These are phyloP conservation scores for Neoscelio sp. DNA, from an alignment of 2,888 invertebrate species.

Conservation along the genomic window DNA sequence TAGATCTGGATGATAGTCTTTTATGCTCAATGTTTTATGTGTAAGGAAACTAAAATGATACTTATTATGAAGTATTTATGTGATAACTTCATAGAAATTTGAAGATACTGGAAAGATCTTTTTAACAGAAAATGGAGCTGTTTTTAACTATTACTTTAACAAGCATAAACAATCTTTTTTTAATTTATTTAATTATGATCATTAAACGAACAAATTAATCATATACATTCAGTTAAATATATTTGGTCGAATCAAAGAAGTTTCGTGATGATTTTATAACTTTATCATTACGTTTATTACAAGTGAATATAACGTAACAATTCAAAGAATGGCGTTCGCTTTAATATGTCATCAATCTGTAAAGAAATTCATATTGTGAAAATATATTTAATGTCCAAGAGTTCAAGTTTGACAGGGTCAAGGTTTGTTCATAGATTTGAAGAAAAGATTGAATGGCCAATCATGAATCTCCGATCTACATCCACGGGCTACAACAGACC, in stretches of 20 bases:
- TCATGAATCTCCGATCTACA: slow-evolving; percentile 56
- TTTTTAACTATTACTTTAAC: neutral
- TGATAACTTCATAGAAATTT: slow-evolving; percentile 25
- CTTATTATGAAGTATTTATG: slow-evolving; percentile 27
- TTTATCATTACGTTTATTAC: slow-evolving; percentile 21
- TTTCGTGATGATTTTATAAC: slow-evolving; percentile 36
- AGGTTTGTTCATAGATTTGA: slow-evolving; percentile 53
- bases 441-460: slow-evolving; percentile 58
- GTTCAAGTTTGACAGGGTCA: slow-evolving; percentile 59
- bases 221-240: slow-evolving; percentile 33
- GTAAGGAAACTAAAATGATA: slow-evolving; percentile 13
- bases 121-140: slow-evolving; percentile 3
- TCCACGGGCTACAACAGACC: slow-evolving; percentile 3
- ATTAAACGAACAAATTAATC: neutral
- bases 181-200: slow-evolving; percentile 9
- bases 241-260: too few relatives aligned
- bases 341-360: slow-evolving; percentile 52
- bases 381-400: slow-evolving; percentile 45
- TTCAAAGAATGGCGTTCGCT: slow-evolving; percentile 36
- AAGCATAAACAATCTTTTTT: neutral
- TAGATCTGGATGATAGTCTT: slow-evolving; percentile 28
- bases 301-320: slow-evolving; percentile 43
- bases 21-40: slow-evolving; percentile 32
- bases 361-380: slow-evolving; percentile 49
- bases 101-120: slow-evolving; percentile 7